Percentiles rank a stretch among this genome's conserved stretches.
These are phyloP conservation scores for Hypotaenidia philippensis DNA, from an alignment of 2,797 vertebrate genomes.

Conservation along the genomic window DNA sequence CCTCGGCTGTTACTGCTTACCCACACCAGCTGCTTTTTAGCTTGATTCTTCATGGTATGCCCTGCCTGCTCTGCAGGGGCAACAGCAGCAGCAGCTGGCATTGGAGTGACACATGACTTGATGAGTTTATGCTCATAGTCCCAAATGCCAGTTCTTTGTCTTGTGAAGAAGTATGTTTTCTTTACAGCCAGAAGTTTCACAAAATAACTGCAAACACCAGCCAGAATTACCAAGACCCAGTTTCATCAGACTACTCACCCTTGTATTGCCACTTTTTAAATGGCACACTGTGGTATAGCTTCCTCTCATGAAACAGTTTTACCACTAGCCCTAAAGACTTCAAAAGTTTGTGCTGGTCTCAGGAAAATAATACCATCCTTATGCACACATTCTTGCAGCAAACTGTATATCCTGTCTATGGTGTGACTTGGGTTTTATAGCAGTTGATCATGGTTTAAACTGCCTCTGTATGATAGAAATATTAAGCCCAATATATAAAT, in stretches of 20 bases:
- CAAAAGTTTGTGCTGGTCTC: not conserved
- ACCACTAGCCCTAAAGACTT: not conserved
- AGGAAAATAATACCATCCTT: not conserved
- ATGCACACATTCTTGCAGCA: not conserved
- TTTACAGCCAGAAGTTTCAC: not conserved
- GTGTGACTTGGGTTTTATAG: not conserved
- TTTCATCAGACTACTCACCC: not conserved
- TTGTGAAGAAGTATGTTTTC: not conserved
- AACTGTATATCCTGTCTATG: not conserved
- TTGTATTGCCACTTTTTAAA: not conserved
- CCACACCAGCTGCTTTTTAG: not conserved
- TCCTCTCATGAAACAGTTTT: not conserved
- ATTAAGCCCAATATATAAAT: not conserved
- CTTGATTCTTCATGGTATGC: not conserved
- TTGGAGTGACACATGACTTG: not conserved
- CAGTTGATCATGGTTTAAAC: not conserved
- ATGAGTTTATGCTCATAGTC: not conserved
- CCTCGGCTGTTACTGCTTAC: not conserved
- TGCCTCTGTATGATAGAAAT: not conserved
- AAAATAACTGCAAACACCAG: not conserved
- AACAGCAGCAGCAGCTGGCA: not conserved
- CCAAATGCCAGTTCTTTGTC: not conserved
- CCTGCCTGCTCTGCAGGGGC: not conserved
- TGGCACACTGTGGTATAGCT: not conserved
- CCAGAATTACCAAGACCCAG: not conserved